phyloP scores from a whole-genome alignment of 2,888 invertebrate species.

The Margaritifera margaritifera region DNA sequence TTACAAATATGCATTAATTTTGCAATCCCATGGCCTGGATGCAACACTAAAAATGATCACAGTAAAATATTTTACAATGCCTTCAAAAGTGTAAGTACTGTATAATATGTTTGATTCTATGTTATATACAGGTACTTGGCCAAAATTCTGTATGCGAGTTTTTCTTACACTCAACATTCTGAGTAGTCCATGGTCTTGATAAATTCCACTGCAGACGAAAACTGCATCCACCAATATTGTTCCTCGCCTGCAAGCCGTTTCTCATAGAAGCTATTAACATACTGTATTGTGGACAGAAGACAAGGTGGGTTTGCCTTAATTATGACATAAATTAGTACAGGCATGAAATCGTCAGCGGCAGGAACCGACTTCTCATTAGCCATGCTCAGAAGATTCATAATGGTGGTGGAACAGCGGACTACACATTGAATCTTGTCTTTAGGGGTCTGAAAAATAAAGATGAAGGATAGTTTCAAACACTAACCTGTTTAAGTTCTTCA shows the following conservation, averaged over 20 bases:
- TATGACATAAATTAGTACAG: slow-evolving; percentile 95
- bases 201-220: slow-evolving; percentile 95
- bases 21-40: too few species aligned
- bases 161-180: slow-evolving; percentile 6
- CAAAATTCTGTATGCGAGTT: too few species aligned
- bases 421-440: slow-evolving; percentile 89
- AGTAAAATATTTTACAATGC: too few species aligned
- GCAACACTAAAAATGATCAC: too few species aligned
- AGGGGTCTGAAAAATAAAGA: slow-evolving; percentile 78
- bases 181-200: slow-evolving; percentile 96
- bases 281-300: slow-evolving; percentile 94
- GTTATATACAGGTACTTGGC: too few species aligned
- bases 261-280: slow-evolving; percentile 93
- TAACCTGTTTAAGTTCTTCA: background rate
- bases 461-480: slow-evolving; percentile 2
- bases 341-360: slow-evolving; percentile 93
- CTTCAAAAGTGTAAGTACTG: too few species aligned
- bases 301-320: slow-evolving; percentile 97
- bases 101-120: too few species aligned
- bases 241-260: slow-evolving; percentile 89
- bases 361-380: slow-evolving; percentile 83
- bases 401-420: slow-evolving; percentile 90
- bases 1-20: too few species aligned
- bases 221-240: slow-evolving; percentile 99
- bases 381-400: slow-evolving; percentile 93